Conservation (phyloP, 1,140 invertebrate genomes). For the Drosophila murphyi region DNA sequence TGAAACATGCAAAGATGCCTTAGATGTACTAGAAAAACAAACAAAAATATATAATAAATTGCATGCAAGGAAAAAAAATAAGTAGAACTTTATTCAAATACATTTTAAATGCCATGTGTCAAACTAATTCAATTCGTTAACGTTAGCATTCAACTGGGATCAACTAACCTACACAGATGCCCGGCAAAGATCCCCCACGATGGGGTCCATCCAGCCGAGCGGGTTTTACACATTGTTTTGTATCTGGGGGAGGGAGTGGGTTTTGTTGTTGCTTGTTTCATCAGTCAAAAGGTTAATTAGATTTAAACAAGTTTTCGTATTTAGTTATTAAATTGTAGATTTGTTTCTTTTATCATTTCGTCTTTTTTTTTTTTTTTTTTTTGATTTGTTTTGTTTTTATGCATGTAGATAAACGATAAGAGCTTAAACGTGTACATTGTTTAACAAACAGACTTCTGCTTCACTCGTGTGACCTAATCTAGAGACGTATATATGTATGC, state of each 20-base stretch:
- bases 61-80: conserved; percentile 8
- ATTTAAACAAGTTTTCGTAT: conserved; percentile 48
- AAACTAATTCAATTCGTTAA: conserved; percentile 36
- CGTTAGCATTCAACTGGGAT: conserved; percentile 34
- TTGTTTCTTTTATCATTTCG: not conserved
- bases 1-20: conserved; percentile 38
- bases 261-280: conserved; percentile 21
- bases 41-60: not conserved
- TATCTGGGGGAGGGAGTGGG: no score
- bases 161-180: conserved; percentile 31
- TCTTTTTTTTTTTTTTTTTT: not conserved
- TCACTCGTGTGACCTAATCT: conserved; percentile 60
- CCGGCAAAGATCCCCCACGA: not conserved
- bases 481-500: conserved; percentile 54
- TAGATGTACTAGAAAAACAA: not conserved
- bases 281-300: conserved; percentile 46
- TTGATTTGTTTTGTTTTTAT: conserved; percentile 53
- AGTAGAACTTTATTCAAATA: conserved; percentile 1
- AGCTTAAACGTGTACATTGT: conserved; percentile 79
- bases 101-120: conserved; percentile 26
- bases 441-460: conserved; percentile 80
- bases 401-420: conserved; percentile 78
- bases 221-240: conserved; percentile 6
- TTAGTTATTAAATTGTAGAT: conserved; percentile 29
- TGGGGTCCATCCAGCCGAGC: not conserved